phyloP scores from a whole-genome alignment of 2,888 invertebrate genomes.

The Spilarctia lutea region DNA sequence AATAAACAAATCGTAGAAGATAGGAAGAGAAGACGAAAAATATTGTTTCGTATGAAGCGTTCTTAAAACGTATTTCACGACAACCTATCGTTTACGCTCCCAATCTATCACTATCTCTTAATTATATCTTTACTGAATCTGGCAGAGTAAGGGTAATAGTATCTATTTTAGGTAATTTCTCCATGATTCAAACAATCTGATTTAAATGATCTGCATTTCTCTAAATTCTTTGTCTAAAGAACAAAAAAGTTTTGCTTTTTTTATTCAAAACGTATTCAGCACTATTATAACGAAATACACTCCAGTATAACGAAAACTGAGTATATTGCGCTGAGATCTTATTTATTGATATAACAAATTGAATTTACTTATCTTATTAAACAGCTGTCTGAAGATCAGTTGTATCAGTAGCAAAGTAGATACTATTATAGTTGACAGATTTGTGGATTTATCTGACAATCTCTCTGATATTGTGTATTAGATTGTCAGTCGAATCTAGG shows the following conservation, averaged over 20 bases:
- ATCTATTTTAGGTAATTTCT: background rate
- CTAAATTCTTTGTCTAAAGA: background rate
- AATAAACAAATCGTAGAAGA: background rate
- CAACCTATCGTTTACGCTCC: background rate
- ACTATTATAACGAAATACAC: background rate
- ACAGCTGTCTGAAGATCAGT: background rate
- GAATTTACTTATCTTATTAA: slow-evolving; percentile 8
- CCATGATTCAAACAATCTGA: background rate
- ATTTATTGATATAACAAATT: slow-evolving; percentile 21
- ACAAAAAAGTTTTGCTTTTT: background rate
- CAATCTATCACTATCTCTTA: background rate
- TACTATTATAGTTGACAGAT: background rate
- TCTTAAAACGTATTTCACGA: background rate
- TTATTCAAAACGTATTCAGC: background rate
- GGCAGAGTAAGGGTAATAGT: background rate
- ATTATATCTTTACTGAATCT: background rate
- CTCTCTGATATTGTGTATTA: background rate
- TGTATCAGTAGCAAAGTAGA: background rate
- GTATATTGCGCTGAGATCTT: slow-evolving; percentile 1
- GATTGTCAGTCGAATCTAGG: background rate
- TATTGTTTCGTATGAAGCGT: background rate
- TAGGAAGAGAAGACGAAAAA: background rate
- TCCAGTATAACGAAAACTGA: no score
- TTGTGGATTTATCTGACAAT: background rate
- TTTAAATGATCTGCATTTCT: background rate